A percentile compares a stretch with the other conserved stretches of the same genome.
Conservation (phyloP, 2,113 vertebrate genomes). For the Austrofundulus limnaeus region DNA sequence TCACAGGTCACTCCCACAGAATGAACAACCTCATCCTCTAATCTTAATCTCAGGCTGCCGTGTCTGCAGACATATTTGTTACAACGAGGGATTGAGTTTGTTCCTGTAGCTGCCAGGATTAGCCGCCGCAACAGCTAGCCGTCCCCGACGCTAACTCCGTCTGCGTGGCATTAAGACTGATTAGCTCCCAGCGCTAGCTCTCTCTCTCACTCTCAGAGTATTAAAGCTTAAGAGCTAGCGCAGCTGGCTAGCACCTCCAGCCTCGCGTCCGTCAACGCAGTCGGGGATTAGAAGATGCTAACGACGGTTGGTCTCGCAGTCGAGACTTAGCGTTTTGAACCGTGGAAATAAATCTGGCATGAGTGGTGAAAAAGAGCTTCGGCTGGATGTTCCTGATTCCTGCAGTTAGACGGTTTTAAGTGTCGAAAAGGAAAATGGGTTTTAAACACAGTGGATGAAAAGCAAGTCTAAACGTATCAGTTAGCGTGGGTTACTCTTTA, state of each 20-base stretch:
- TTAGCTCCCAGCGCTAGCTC: conserved; percentile 53
- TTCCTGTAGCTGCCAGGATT: conserved; percentile 46
- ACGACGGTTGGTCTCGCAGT: conserved; percentile 1
- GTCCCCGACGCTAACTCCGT: conserved; percentile 36
- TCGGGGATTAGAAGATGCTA: conserved; percentile 56
- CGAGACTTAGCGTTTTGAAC: conserved; percentile 36
- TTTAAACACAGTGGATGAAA: neutral
- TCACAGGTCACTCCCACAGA: neutral
- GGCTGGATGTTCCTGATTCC: neutral
- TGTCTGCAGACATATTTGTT: conserved; percentile 54
- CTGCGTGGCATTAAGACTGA: conserved; percentile 58
- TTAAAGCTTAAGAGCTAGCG: conserved; percentile 58
- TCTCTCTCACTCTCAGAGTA: conserved; percentile 47
- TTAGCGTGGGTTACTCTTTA: neutral
- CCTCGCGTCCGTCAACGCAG: conserved; percentile 34
- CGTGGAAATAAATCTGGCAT: conserved; percentile 33
- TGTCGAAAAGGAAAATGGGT: neutral
- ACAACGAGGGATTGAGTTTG: conserved; percentile 38
- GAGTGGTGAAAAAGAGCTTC: conserved; percentile 22
- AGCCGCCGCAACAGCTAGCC: conserved; percentile 49
- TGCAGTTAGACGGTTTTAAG: conserved; percentile 14
- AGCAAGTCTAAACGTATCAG: neutral
- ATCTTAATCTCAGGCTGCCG: conserved; percentile 48
- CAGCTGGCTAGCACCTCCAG: conserved; percentile 47
- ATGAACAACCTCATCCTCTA: conserved; percentile 26